Conservation (phyloP, 2,797 vertebrate species). For the Notolabrus celidotus region DNA sequence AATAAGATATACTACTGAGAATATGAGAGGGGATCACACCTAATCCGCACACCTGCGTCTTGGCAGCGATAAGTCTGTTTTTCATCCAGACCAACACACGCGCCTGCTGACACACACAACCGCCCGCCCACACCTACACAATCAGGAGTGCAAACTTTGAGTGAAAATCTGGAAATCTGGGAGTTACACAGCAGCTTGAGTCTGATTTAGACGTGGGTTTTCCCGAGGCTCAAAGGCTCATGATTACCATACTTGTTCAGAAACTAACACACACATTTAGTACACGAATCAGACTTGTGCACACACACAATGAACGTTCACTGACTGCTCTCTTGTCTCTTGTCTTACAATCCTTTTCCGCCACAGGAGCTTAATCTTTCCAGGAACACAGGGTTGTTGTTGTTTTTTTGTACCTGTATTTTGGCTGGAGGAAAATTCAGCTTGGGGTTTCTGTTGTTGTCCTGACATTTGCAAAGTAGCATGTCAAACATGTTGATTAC, state of each 20-base stretch:
- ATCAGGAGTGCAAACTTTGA: conserved; percentile 62
- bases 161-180: conserved; percentile 36
- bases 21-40: conserved; percentile 73
- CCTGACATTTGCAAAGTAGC: conserved; percentile 1
- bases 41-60: conserved; percentile 82
- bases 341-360: conserved; percentile 5
- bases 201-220: conserved; percentile 65
- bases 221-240: conserved; percentile 66
- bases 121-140: conserved; percentile 52
- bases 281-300: conserved; percentile 30
- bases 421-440: neutral
- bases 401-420: neutral
- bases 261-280: conserved; percentile 55
- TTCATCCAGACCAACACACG: conserved; percentile 59
- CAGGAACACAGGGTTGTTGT: neutral
- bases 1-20: conserved; percentile 82
- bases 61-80: conserved; percentile 61
- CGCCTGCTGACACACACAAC: conserved; percentile 37
- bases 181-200: conserved; percentile 71
- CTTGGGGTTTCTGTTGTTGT: neutral
- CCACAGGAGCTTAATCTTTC: neutral
- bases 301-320: conserved; percentile 21
- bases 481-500: neutral
- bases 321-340: neutral
- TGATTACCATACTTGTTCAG: conserved; percentile 65